Evolutionary conservation across 1,140 invertebrate genomes (phyloP).

Genomic region (Pentalonia nigronervosa): DNA sequence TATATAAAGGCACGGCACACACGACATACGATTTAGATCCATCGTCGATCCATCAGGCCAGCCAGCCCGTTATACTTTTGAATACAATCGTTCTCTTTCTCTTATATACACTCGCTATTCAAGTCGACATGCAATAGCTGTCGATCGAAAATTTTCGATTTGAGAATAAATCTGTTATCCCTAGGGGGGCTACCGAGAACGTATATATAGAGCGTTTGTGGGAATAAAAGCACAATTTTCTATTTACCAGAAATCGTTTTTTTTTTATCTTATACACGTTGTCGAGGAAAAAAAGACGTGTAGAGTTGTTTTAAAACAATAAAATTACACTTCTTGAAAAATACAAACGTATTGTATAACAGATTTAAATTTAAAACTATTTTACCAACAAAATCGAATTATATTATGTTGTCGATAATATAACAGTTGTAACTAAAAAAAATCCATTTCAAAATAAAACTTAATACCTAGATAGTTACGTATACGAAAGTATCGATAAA

Average conservation of each 20-base stretch:
- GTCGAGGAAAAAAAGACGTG: not conserved
- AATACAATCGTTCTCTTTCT: constrained; percentile 33
- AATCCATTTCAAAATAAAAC: not conserved
- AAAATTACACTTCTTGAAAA: not conserved
- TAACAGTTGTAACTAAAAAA: not conserved
- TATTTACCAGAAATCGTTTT: constrained; percentile 25
- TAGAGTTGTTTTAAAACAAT: not conserved
- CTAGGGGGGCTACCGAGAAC: not conserved
- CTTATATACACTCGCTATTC: not conserved
- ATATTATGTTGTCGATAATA: not conserved
- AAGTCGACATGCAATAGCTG: not conserved
- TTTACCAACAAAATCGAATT: not conserved
- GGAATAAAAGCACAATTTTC: constrained; percentile 23
- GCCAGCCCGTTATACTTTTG: not conserved
- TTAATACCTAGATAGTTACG: not conserved
- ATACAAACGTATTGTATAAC: not conserved
- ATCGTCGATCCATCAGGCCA: constrained; percentile 22
- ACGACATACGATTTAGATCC: constrained; percentile 42
- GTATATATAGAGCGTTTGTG: not conserved
- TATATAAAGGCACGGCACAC: not conserved
- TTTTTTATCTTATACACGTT: not conserved
- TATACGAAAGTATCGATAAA: not conserved
- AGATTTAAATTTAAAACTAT: not conserved
- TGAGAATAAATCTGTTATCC: constrained; percentile 40
- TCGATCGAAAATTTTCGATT: constrained; percentile 19